Evolutionary conservation across 2,113 vertebrate species (phyloP).

Genomic region (Spea multiplicata): DNA sequence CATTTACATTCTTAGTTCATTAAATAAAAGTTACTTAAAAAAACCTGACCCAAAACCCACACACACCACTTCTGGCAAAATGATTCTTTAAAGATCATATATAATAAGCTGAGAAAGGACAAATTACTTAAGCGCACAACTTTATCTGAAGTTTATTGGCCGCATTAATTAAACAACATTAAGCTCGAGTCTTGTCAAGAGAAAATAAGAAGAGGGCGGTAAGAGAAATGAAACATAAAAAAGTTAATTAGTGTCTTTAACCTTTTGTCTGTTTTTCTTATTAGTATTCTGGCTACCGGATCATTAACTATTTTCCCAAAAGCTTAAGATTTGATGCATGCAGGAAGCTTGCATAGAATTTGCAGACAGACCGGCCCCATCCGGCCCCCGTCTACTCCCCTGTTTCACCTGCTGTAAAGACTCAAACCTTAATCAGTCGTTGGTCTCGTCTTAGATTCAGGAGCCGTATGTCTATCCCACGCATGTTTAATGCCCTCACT

Average conservation of each 20-base stretch:
- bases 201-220: background rate
- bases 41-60: too few species aligned
- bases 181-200: background rate
- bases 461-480: too few species aligned
- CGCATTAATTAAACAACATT: slow-evolving; percentile 2
- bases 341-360: background rate
- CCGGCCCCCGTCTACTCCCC: too few species aligned
- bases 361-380: too few species aligned
- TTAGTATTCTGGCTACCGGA: background rate
- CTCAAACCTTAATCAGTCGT: too few species aligned
- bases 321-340: background rate
- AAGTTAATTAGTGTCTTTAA: slow-evolving; percentile 3
- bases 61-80: too few species aligned
- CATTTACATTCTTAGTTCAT: too few species aligned
- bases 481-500: too few species aligned
- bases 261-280: background rate
- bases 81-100: background rate
- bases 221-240: background rate
- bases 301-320: slow-evolving; percentile 4
- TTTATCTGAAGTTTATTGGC: background rate
- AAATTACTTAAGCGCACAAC: background rate
- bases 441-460: too few species aligned
- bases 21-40: too few species aligned
- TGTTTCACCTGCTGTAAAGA: too few species aligned
- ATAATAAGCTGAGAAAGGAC: background rate